phyloP scores from a whole-genome alignment of 30 jellyfish, hydroid and myxozoan genomes.

The Aurelia sp. region DNA sequence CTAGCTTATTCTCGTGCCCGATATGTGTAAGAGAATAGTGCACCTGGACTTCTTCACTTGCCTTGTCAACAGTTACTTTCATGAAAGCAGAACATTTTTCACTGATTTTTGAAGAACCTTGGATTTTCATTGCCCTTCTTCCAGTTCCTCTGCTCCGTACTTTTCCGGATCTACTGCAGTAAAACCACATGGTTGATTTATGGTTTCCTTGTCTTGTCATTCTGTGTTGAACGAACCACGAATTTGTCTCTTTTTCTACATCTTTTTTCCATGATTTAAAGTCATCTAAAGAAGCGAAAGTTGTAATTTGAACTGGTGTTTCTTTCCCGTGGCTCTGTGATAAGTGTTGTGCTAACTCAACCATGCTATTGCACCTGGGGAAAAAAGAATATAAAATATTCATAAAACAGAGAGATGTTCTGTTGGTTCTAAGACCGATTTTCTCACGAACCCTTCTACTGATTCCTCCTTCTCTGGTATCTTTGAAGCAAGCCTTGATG shows the following conservation, averaged over 20 bases:
- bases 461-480: too few species aligned
- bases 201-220: background rate
- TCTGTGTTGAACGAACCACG: constrained; percentile 62
- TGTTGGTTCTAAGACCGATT: too few species aligned
- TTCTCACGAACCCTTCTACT: too few species aligned
- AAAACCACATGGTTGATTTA: constrained; percentile 8
- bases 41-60: constrained; percentile 6
- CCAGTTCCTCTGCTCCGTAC: constrained; percentile 18
- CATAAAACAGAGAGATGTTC: too few species aligned
- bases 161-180: constrained; percentile 62
- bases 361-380: constrained; percentile 26
- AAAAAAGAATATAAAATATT: background rate
- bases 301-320: background rate
- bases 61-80: constrained; percentile 20
- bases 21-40: constrained; percentile 23
- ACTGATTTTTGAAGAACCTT: constrained; percentile 47
- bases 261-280: constrained; percentile 27
- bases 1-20: constrained; percentile 42
- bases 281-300: constrained; percentile 11
- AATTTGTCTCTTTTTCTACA: constrained; percentile 41
- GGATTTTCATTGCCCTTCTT: constrained; percentile 23
- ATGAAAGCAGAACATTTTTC: constrained; percentile 54
- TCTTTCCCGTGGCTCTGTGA: constrained; percentile 13
- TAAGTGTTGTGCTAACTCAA: constrained; percentile 20
- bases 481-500: too few species aligned